A percentile compares a stretch with the other conserved stretches of the same genome.
phyloP scores from a whole-genome alignment of 2,113 vertebrate genomes.

The Picathartes gymnocephalus region DNA sequence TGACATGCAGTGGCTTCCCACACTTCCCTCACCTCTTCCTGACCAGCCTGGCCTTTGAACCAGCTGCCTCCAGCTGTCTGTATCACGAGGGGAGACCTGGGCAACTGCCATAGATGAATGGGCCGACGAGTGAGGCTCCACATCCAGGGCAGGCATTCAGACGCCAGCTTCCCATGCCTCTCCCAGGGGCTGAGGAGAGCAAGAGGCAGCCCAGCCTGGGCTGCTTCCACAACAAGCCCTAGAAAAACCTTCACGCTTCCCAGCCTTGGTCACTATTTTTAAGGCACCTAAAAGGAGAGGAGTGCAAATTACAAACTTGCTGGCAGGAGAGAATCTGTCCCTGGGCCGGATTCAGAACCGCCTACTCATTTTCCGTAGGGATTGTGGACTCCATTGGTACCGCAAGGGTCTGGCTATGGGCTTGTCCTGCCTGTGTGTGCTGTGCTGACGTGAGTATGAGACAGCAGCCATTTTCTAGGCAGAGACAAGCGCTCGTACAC shows the following conservation, averaged over 20 bases:
- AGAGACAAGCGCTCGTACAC: background rate
- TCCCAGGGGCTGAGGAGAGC: background rate
- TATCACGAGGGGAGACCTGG: background rate
- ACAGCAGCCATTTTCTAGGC: background rate
- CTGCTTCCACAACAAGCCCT: background rate
- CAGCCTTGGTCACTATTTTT: conserved; percentile 10
- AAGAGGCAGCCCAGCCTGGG: background rate
- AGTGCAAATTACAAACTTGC: background rate
- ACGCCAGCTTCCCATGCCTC: background rate
- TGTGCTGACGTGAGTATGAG: background rate
- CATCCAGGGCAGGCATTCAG: background rate
- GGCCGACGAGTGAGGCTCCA: background rate
- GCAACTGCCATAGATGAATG: background rate
- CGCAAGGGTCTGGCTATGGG: background rate
- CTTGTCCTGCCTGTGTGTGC: background rate
- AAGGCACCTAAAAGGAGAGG: background rate
- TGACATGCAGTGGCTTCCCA: conserved; percentile 2
- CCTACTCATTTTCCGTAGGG: conserved; percentile 7
- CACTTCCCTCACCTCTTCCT: conserved; percentile 42
- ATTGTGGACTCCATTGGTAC: background rate
- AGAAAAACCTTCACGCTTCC: background rate
- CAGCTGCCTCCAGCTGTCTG: conserved; percentile 8
- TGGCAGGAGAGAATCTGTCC: background rate
- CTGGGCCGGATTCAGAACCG: background rate
- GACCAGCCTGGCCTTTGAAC: conserved; percentile 39